Evolutionary conservation across 2,888 invertebrate species (phyloP).

Genomic region (Drosophila mayaguana): DNA sequence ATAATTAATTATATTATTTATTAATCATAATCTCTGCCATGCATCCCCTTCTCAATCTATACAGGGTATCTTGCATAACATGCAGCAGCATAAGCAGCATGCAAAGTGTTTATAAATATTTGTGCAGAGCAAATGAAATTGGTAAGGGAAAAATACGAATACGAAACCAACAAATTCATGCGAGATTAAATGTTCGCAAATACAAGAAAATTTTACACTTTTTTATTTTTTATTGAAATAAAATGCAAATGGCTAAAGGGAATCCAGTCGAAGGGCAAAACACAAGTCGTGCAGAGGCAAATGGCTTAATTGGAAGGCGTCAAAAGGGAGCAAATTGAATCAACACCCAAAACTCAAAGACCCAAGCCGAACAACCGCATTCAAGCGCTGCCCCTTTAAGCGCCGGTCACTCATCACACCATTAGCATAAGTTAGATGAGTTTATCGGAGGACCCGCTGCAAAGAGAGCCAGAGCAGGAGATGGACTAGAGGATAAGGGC

Average conservation of each 20-base stretch:
- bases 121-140: conserved; percentile 58
- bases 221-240: conserved; percentile 28
- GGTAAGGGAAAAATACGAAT: conserved; percentile 10
- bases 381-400: conserved; percentile 8
- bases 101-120: conserved; percentile 66
- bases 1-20: too few relatives aligned
- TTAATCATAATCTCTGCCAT: too few relatives aligned
- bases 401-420: conserved; percentile 33
- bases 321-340: conserved; percentile 60
- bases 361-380: conserved; percentile 19
- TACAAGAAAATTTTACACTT: conserved; percentile 11
- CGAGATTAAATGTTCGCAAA: conserved; percentile 35
- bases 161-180: conserved; percentile 33
- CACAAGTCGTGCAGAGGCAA: conserved; percentile 14
- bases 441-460: conserved; percentile 11
- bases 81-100: conserved; percentile 39
- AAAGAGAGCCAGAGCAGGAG: neutral
- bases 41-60: accelerated
- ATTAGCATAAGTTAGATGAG: conserved; percentile 39
- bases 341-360: conserved; percentile 34
- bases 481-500: neutral
- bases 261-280: conserved; percentile 10
- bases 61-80: conserved; percentile 22
- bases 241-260: conserved; percentile 52
- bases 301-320: conserved; percentile 62